Conservation (phyloP, 23 tunicate genomes). For the Ciona savignyi region DNA sequence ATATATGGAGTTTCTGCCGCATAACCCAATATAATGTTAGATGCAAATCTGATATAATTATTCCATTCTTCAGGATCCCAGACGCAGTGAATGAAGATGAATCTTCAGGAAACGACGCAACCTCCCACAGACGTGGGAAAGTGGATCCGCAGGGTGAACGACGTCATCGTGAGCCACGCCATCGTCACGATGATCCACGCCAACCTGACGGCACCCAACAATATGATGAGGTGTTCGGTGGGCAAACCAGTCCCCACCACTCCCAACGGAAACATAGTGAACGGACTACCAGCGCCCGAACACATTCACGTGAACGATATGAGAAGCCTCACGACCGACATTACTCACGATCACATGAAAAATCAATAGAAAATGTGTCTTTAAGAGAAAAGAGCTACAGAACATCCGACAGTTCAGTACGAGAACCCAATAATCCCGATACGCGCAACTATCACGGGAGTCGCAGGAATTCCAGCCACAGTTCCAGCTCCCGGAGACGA, state of each 20-base stretch:
- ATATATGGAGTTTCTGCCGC: too few relatives aligned
- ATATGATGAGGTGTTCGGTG: neutral
- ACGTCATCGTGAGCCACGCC: neutral
- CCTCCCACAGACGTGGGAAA: neutral
- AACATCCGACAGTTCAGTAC: neutral
- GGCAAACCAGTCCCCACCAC: neutral
- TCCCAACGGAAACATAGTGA: neutral
- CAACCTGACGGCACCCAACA: neutral
- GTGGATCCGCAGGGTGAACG: neutral
- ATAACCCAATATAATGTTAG: too few relatives aligned
- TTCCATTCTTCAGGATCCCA: conserved; percentile 43
- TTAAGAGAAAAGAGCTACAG: neutral
- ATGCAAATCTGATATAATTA: too few relatives aligned
- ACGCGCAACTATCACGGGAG: neutral
- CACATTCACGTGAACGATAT: neutral
- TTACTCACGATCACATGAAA: neutral
- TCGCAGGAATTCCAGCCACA: neutral
- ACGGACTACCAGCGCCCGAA: neutral
- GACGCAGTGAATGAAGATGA: conserved; percentile 37
- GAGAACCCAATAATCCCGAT: neutral
- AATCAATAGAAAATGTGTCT: neutral
- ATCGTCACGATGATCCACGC: conserved; percentile 1
- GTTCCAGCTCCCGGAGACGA: neutral
- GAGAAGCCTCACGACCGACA: neutral
- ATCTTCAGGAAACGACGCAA: conserved; percentile 6